Base-by-base conservation (phyloP, 1,140 invertebrate genomes). In the Drosophila nigrodunni region DNA sequence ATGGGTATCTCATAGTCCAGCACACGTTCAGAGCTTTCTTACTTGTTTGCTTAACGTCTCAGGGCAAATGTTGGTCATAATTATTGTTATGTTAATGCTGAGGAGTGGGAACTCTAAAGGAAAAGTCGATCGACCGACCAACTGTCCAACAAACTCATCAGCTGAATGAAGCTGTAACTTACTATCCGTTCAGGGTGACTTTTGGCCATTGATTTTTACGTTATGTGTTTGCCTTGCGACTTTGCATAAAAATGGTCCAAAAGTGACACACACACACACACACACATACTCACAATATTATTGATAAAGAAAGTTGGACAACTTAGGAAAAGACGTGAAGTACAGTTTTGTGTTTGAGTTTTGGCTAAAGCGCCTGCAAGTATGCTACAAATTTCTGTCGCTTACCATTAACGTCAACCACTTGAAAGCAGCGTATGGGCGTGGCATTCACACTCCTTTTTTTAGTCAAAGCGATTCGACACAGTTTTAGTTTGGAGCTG, bases 11-110 rank as follows among this genome's bases (percentile, higher is more conserved):
- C 6, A 30, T 30, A 30, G 25, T 30, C 25, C 25, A 30, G 25
- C 25, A 30, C 3, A 0, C 0, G 25, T 6, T 6, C 25, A 0
- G 0, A 3, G 6, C 25, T 4, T 30, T 30, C 25, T 30, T 30
- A 30, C 21, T 77, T 82, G 65, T 82, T 83, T 85, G 81, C 74
- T 34, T 55, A 80, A 87, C 58, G 60, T 78, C 83, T 87, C 66
- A 69, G 73, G 64, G 47, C 34, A 61, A 83, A 80, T 88, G 82
- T 62, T 67, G 50, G 82, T 57, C 82, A 87, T 87, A 87, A 87
- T 87, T 87, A 83, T 87, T 87, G 85, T 87, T 87, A 89, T 89
- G 83, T 83, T 87, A 87, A 87, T 87, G 69, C 25, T 5, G 6
- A 2, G 25, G 25, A 30, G 3, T 30, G 25, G 25, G 6, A 6